phyloP scores from a whole-genome alignment of 2,797 vertebrate genomes.

The Hydrocynus forskahlii region DNA sequence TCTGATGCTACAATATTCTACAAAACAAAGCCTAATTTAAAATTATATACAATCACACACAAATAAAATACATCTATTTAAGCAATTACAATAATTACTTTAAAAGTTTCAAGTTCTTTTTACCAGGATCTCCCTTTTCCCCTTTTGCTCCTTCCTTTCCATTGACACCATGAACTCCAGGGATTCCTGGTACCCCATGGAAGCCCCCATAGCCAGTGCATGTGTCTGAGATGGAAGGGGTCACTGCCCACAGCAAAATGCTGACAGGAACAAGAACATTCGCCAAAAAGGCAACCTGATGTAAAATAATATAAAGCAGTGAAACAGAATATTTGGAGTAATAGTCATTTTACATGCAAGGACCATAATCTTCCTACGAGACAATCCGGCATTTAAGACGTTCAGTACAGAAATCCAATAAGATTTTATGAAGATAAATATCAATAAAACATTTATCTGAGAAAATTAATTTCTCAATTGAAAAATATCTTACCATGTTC shows the following conservation, averaged over 20 bases:
- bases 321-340: not conserved
- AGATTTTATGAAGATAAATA: not conserved
- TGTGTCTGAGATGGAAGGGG: conserved; percentile 41
- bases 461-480: not conserved
- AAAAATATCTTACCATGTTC: conserved; percentile 52
- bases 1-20: too few species aligned
- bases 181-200: conserved; percentile 75
- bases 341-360: not conserved
- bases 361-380: not conserved
- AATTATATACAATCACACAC: not conserved
- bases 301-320: not conserved
- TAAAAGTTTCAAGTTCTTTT: not conserved
- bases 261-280: conserved; percentile 38
- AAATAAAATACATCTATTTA: too few species aligned
- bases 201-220: conserved; percentile 70
- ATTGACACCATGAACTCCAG: conserved; percentile 73
- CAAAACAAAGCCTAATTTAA: not conserved
- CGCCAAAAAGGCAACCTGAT: conserved; percentile 45
- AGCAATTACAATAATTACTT: not conserved
- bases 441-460: not conserved
- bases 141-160: conserved; percentile 74
- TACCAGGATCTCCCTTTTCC: conserved; percentile 69
- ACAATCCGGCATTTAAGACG: not conserved
- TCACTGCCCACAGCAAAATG: conserved; percentile 55
- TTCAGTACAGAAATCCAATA: not conserved